A percentile compares a stretch with the other conserved stretches of the same genome.
phyloP scores from a whole-genome alignment of 2,888 invertebrate genomes.

The Ormyrus nitidulus region DNA sequence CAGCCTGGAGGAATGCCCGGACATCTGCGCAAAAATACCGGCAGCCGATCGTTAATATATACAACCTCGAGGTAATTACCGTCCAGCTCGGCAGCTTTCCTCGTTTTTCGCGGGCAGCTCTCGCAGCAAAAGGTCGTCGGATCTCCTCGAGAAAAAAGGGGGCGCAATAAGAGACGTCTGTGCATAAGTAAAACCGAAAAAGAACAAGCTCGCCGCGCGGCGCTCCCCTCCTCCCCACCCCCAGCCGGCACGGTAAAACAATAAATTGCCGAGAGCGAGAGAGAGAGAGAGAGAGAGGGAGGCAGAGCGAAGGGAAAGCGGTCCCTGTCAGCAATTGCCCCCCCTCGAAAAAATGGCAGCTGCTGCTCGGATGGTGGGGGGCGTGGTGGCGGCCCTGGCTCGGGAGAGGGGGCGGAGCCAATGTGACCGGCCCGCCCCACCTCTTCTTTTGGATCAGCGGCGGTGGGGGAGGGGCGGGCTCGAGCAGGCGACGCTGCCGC shows the following conservation, averaged over 20 bases:
- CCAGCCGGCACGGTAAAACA: background rate
- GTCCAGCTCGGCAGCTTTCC: conserved; percentile 30
- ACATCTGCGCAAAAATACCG: background rate
- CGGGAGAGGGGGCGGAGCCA: conserved; percentile 8
- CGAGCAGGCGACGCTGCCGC: conserved; percentile 25
- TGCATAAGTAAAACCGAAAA: conserved; percentile 52
- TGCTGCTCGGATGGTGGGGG: conserved; percentile 77
- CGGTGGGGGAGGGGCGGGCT: conserved; percentile 38
- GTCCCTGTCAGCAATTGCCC: conserved; percentile 73
- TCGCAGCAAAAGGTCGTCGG: background rate
- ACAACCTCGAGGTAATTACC: conserved; percentile 42
- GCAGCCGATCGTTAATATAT: conserved; percentile 16
- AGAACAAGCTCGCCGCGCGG: conserved; percentile 29
- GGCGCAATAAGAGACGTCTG: conserved; percentile 34
- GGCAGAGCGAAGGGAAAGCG: conserved; percentile 64
- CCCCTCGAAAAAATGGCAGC: conserved; percentile 76
- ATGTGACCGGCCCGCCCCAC: conserved; percentile 10
- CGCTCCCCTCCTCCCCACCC: conserved; percentile 58
- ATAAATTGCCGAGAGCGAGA: background rate
- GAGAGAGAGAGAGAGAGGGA: background rate
- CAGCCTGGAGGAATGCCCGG: too few species aligned
- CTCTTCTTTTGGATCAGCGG: conserved; percentile 26
- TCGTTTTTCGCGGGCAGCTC: conserved; percentile 25
- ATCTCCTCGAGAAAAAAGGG: background rate
- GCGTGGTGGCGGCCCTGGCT: background rate